phyloP scores from a whole-genome alignment of 2,113 vertebrate genomes.

The Cottus gobio region DNA sequence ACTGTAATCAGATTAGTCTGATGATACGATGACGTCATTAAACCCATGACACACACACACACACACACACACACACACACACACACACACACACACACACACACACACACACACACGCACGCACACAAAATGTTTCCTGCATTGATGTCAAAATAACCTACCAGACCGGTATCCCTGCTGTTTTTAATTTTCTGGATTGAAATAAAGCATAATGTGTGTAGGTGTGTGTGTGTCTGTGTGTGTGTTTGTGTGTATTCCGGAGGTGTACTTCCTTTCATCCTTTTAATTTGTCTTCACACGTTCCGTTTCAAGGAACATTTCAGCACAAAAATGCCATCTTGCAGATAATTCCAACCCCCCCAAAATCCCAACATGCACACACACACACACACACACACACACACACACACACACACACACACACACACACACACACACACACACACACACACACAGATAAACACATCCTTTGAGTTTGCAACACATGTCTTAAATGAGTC shows the following conservation, averaged over 20 bases:
- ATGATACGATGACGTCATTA: conserved; percentile 64
- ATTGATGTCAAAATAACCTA: conserved; percentile 29
- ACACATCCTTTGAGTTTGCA: neutral
- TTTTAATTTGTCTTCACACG: conserved; percentile 33
- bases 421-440: neutral
- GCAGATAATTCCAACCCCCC: too few relatives aligned
- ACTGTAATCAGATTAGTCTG: conserved; percentile 68
- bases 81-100: conserved; percentile 26
- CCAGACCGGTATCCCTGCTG: conserved; percentile 24
- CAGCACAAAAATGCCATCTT: neutral
- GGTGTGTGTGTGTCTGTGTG: neutral
- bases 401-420: neutral
- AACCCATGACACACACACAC: conserved; percentile 22
- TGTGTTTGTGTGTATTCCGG: conserved; percentile 12
- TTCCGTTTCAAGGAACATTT: neutral
- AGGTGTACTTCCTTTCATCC: conserved; percentile 19
- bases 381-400: neutral
- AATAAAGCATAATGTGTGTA: conserved; percentile 30
- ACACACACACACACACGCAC: conserved; percentile 13
- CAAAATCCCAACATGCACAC: neutral
- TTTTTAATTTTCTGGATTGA: conserved; percentile 49
- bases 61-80: conserved; percentile 31
- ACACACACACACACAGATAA: neutral
- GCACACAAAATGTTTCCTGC: neutral
- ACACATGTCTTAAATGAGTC: too few relatives aligned